Conservation (phyloP, 1,140 invertebrate species). For the Dreissena rostriformis region DNA sequence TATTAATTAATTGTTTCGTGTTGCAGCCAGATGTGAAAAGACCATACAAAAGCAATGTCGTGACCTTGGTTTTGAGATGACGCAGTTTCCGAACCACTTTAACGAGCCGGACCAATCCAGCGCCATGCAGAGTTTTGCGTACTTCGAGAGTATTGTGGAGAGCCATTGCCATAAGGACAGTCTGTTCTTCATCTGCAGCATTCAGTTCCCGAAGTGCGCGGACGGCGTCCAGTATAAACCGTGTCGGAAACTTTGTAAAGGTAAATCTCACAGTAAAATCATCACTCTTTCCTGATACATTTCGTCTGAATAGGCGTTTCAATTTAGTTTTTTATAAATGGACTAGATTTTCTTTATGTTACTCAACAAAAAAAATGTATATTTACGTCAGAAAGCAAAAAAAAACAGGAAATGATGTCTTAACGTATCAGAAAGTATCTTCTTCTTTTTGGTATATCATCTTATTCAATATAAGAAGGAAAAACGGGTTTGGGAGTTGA, state of each 20-base stretch:
- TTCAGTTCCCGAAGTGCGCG: slow-evolving; percentile 43
- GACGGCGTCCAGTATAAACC: slow-evolving; percentile 23
- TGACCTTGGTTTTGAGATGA: slow-evolving; percentile 14
- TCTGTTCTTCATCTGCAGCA: slow-evolving; percentile 33
- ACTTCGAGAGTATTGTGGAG: background rate
- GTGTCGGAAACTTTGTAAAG: slow-evolving; percentile 33
- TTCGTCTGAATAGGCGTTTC: too few relatives aligned
- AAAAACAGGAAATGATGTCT: too few relatives aligned
- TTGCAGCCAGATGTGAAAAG: slow-evolving; percentile 17
- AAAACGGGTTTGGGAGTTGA: too few relatives aligned
- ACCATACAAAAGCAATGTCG: slow-evolving; percentile 13
- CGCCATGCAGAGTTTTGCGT: background rate
- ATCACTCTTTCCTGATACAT: too few relatives aligned
- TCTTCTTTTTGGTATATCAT: too few relatives aligned
- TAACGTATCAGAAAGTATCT: too few relatives aligned
- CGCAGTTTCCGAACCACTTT: slow-evolving; percentile 37
- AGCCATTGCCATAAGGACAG: slow-evolving; percentile 14
- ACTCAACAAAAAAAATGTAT: too few relatives aligned
- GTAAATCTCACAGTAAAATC: too few relatives aligned
- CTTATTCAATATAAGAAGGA: too few relatives aligned
- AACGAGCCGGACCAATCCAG: background rate
- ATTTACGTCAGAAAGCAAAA: too few relatives aligned
- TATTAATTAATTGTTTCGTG: background rate
- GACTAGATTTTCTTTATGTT: too few relatives aligned
- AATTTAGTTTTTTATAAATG: too few relatives aligned